These are phyloP conservation scores for Sinohyriopsis cumingii DNA, from an alignment of 2,888 invertebrate species.

Conservation along the genomic window DNA sequence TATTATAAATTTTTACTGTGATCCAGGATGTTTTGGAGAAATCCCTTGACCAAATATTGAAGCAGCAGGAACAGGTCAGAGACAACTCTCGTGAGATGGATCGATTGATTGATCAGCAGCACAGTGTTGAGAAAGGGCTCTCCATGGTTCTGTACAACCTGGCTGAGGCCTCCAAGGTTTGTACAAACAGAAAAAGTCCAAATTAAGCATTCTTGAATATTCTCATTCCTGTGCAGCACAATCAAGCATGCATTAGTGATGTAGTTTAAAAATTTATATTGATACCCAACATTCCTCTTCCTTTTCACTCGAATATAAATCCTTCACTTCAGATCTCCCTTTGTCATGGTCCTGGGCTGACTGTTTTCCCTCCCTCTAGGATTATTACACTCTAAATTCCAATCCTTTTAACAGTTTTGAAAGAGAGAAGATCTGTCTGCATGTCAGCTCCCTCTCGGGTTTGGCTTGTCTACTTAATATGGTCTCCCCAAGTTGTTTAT, in stretches of 20 bases:
- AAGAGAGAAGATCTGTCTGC: no score
- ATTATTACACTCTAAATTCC: no score
- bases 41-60: constrained; percentile 61
- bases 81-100: constrained; percentile 75
- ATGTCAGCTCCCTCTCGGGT: no score
- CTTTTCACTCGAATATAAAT: no score
- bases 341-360: no score
- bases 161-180: constrained; percentile 93
- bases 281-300: no score
- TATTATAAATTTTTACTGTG: no score
- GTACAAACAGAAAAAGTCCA: constrained; percentile 25
- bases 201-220: background rate
- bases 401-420: no score
- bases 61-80: constrained; percentile 60
- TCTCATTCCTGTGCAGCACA: background rate
- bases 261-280: background rate
- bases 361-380: no score
- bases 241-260: background rate
- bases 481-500: no score
- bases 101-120: constrained; percentile 81
- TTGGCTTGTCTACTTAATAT: no score
- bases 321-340: no score
- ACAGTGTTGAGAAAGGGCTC: constrained; percentile 83
- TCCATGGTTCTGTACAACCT: constrained; percentile 88
- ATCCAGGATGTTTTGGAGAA: constrained; percentile 67